A percentile compares a stretch with the other conserved stretches of the same genome.
These are phyloP conservation scores for Muntiacus reevesi DNA, from an alignment of 2,113 vertebrate species.

Conservation along the genomic window DNA sequence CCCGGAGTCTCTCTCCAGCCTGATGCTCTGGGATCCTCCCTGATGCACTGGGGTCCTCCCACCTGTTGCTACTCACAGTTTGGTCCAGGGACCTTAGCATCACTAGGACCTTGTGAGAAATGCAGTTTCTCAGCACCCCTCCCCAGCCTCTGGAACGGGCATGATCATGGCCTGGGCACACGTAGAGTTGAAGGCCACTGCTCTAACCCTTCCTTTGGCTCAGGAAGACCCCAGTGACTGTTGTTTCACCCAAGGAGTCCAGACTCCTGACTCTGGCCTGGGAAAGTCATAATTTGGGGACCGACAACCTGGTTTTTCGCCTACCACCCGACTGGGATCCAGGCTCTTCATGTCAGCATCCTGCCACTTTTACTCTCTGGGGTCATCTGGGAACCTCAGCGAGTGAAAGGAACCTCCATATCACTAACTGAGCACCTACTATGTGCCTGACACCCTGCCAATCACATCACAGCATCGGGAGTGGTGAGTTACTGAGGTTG, in stretches of 20 bases:
- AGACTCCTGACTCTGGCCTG: not conserved
- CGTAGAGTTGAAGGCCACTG: accelerated
- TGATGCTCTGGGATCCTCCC: not conserved
- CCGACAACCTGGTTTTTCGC: not conserved
- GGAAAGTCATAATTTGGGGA: not conserved
- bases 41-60: not conserved
- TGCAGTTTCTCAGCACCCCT: not conserved
- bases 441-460: not conserved
- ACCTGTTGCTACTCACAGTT: not conserved
- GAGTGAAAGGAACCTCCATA: accelerated
- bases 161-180: not conserved
- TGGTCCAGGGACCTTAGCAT: not conserved
- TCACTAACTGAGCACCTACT: not conserved
- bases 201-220: not conserved
- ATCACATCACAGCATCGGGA: accelerated
- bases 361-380: accelerated
- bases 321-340: not conserved
- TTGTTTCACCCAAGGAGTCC: too few relatives aligned
- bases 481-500: accelerated
- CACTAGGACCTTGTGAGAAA: not conserved
- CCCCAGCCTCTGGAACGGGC: accelerated
- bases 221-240: not conserved
- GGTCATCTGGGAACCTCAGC: not conserved
- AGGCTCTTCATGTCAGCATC: accelerated
- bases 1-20: not conserved